These are phyloP conservation scores for Polydrusus cervinus DNA, from an alignment of 2,888 invertebrate genomes.

Conservation along the genomic window DNA sequence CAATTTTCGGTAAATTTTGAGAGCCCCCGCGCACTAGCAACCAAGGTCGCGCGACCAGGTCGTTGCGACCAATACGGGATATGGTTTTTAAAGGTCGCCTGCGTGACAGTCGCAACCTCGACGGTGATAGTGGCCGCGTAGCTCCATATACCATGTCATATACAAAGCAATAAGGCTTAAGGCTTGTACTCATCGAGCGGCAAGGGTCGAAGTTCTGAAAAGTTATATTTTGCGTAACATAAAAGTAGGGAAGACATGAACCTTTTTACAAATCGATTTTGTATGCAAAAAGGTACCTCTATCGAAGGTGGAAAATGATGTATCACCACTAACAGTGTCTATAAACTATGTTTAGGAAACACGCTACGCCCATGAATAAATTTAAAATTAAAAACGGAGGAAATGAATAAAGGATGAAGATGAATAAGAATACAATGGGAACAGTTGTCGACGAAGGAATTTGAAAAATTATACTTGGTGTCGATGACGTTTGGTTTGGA, in stretches of 20 bases:
- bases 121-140: too few species aligned
- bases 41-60: too few species aligned
- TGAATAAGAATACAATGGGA: constrained; percentile 23
- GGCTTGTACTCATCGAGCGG: too few species aligned
- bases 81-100: too few species aligned
- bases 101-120: too few species aligned
- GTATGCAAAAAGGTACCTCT: constrained; percentile 4
- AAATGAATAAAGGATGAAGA: constrained; percentile 31
- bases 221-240: background rate
- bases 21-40: too few species aligned
- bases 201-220: background rate
- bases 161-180: too few species aligned
- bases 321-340: background rate
- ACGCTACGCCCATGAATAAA: constrained; percentile 31
- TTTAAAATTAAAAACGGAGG: constrained; percentile 42
- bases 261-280: background rate
- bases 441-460: constrained; percentile 4
- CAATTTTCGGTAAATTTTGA: too few species aligned
- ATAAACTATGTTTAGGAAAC: constrained; percentile 27
- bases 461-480: constrained; percentile 28
- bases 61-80: too few species aligned
- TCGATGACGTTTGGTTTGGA: background rate
- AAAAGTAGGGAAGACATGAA: background rate
- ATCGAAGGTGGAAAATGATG: constrained; percentile 9
- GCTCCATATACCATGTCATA: too few species aligned